Base-by-base conservation (phyloP, 2,888 invertebrate genomes). In the Erebia epiphron region DNA sequence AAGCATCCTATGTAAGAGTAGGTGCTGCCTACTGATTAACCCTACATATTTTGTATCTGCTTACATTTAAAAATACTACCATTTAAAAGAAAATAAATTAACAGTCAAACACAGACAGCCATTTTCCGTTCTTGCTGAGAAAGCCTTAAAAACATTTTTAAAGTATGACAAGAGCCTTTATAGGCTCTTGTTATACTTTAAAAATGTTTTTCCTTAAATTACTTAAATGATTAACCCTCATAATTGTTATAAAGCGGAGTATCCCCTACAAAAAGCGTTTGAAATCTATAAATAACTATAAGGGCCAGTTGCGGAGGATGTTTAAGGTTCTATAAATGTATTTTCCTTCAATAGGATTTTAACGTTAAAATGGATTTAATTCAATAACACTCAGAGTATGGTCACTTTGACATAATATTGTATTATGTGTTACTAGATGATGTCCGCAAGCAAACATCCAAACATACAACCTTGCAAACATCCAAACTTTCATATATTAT, bases 181-280 rank as follows among this genome's bases (percentile, higher is more conserved):
- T n/a, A n/a, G n/a, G n/a, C n/a, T n/a, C n/a, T n/a, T n/a, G n/a
- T n/a, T n/a, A n/a, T n/a, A n/a, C n/a, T n/a, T n/a, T n/a, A n/a
- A n/a, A n/a, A n/a, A n/a, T n/a, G n/a, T n/a, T n/a, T n/a, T n/a
- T n/a, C n/a, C n/a, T n/a, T n/a, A n/a, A n/a, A n/a, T n/a, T n/a
- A 26, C 49, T 13, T 18, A 21, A 50, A 50, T 50, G 50, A 61
- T 61, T 43, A 61, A 61, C 18, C 61, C 26, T 50, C 26, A 26
- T 63, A 26, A 49, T 63, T 63, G 62, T 21, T 49, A 49, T 62
- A 49, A 43, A 60, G 16, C 60, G 18, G 18, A 57, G 61, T 14
- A 14, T 49, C 46, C 2, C 49, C 14, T 18, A 21, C 49, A 49
- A 49, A 62, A 62, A 62, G 14, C 46, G 18, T 62, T 62, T 35